Conservation (phyloP, 2,113 vertebrate genomes). For the Zapornia atra region DNA sequence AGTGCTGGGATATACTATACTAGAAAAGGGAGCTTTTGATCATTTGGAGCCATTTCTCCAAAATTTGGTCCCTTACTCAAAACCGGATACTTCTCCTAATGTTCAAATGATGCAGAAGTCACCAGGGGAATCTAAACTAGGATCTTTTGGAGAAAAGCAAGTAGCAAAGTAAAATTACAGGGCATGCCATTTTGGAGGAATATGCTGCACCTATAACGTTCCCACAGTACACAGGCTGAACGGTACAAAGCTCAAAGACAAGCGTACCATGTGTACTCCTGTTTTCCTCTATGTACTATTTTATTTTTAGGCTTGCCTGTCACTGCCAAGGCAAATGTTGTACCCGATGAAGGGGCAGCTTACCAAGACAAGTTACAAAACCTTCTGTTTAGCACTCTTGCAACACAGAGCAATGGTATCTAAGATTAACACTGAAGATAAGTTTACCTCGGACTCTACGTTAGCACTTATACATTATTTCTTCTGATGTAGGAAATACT, state of each 20-base stretch:
- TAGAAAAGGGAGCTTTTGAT: background rate
- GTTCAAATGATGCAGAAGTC: background rate
- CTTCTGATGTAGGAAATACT: background rate
- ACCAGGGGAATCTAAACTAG: background rate
- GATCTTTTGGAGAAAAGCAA: background rate
- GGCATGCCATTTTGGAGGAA: background rate
- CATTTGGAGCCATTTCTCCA: background rate
- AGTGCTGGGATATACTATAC: background rate
- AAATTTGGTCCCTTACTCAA: background rate
- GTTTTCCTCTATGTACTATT: background rate
- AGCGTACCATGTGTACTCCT: background rate
- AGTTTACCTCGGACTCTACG: background rate
- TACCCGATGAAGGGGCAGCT: background rate
- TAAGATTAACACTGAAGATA: background rate
- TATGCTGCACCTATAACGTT: background rate
- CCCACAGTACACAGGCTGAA: background rate
- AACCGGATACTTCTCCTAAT: background rate
- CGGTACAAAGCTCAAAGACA: background rate
- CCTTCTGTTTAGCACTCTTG: constrained; percentile 17
- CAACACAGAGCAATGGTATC: background rate
- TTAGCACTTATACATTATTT: background rate
- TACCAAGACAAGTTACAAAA: constrained; percentile 40
- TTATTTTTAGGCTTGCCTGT: constrained; percentile 68
- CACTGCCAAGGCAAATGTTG: constrained; percentile 53
- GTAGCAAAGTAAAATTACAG: background rate